A percentile compares a stretch with the other conserved stretches of the same genome.
Evolutionary conservation across 2,888 invertebrate species (phyloP).

Genomic region (Scaptomyza cyrtandrae): DNA sequence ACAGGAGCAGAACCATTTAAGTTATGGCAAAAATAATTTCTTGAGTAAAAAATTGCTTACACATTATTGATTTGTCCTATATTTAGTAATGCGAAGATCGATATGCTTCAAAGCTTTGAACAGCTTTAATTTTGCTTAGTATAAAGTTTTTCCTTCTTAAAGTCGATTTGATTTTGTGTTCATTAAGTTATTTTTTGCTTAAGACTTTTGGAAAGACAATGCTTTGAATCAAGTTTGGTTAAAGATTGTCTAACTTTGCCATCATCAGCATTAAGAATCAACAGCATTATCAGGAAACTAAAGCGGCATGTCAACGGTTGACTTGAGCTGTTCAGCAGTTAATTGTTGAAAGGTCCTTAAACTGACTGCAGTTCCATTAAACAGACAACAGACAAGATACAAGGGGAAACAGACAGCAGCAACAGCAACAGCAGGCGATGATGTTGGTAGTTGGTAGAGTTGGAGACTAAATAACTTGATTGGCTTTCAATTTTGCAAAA

Average conservation of each 20-base stretch:
- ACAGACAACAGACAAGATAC: conserved; percentile 17
- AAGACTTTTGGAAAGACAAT: too few species aligned
- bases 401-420: conserved; percentile 1
- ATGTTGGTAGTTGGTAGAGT: neutral
- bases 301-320: conserved; percentile 27
- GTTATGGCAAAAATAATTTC: neutral
- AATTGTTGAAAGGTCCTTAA: conserved; percentile 29
- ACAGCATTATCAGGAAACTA: conserved; percentile 49
- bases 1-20: neutral
- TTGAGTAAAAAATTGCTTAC: neutral
- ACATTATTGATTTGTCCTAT: neutral
- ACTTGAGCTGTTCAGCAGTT: conserved; percentile 10
- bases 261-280: conserved; percentile 60
- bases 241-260: conserved; percentile 8
- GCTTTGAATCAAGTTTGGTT: neutral
- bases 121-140: too few species aligned
- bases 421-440: conserved; percentile 1
- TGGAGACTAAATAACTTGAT: conserved; percentile 62
- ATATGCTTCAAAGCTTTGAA: neutral
- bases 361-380: conserved; percentile 38
- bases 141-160: too few species aligned
- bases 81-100: neutral
- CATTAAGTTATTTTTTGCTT: too few species aligned
- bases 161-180: too few species aligned
- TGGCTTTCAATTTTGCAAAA: conserved; percentile 63